These are phyloP conservation scores for Lethenteron reissneri DNA, from an alignment of 2,113 vertebrate genomes.

Conservation along the genomic window DNA sequence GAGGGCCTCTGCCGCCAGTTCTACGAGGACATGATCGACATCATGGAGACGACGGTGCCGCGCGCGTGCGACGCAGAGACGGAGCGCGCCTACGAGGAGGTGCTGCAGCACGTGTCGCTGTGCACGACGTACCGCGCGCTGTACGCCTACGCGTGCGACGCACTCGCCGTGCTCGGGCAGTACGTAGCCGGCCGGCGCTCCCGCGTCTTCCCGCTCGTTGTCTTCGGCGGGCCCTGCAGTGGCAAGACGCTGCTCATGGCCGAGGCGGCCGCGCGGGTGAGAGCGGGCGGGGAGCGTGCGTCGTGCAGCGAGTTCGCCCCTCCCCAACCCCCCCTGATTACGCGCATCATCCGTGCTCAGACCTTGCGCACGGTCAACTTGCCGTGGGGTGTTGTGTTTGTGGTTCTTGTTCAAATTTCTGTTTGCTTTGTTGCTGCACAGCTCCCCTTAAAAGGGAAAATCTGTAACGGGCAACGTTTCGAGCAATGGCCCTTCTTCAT, in stretches of 20 bases:
- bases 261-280: constrained; percentile 82
- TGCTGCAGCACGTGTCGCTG: constrained; percentile 72
- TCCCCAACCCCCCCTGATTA: too few species aligned
- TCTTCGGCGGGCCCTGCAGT: constrained; percentile 84
- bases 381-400: too few species aligned
- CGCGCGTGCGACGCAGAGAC: constrained; percentile 88
- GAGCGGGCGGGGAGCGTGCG: neutral
- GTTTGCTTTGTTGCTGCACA: too few species aligned
- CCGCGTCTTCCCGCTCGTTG: constrained; percentile 51
- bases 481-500: too few species aligned
- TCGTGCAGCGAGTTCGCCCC: too few species aligned
- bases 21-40: constrained; percentile 98
- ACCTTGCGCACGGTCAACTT: too few species aligned
- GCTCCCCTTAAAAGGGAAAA: too few species aligned
- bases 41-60: constrained; percentile 88
- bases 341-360: too few species aligned
- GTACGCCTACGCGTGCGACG: constrained; percentile 63
- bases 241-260: constrained; percentile 83
- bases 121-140: constrained; percentile 62
- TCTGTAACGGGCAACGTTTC: too few species aligned
- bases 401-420: too few species aligned
- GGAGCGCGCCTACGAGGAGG: constrained; percentile 67
- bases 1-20: constrained; percentile 94
- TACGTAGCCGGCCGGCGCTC: constrained; percentile 37
- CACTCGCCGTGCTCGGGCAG: constrained; percentile 56